A percentile compares a stretch with the other conserved stretches of the same genome.
Evolutionary conservation across 2,113 vertebrate genomes (phyloP).

Genomic region (Onychorhynchus coronatus): DNA sequence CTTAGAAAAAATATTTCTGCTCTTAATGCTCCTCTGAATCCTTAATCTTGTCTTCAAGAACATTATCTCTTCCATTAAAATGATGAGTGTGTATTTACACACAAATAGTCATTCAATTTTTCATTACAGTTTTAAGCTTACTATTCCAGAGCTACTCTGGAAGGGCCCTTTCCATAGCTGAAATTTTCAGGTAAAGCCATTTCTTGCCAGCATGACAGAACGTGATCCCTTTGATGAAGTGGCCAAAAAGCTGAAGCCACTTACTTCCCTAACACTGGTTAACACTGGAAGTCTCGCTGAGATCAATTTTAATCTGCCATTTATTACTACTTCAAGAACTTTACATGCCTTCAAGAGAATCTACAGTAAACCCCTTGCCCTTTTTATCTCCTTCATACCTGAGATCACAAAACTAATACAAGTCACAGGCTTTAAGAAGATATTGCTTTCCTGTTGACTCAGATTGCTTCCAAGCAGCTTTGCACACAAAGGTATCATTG

Average conservation of each 20-base stretch:
- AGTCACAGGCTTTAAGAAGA: slow-evolving; percentile 47
- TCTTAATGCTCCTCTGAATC: slow-evolving; percentile 3
- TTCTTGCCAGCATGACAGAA: neutral
- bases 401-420: slow-evolving; percentile 57
- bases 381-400: slow-evolving; percentile 56
- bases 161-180: neutral
- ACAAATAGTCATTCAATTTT: slow-evolving; percentile 21
- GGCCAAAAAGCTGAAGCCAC: neutral
- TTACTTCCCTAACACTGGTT: neutral
- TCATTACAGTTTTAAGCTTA: neutral
- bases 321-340: slow-evolving; percentile 49
- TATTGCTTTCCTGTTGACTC: slow-evolving; percentile 40
- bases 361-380: slow-evolving; percentile 46
- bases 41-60: neutral
- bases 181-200: neutral
- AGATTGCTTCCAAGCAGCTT: slow-evolving; percentile 25
- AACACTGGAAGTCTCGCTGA: neutral
- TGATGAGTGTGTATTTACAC: neutral
- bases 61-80: slow-evolving; percentile 45
- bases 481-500: slow-evolving; percentile 35
- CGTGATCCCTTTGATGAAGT: neutral
- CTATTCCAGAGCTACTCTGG: neutral
- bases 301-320: slow-evolving; percentile 38
- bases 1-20: slow-evolving; percentile 36
- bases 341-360: slow-evolving; percentile 22